These are phyloP conservation scores for Halesus radiatus DNA, from an alignment of 1,140 invertebrate genomes.

Conservation along the genomic window DNA sequence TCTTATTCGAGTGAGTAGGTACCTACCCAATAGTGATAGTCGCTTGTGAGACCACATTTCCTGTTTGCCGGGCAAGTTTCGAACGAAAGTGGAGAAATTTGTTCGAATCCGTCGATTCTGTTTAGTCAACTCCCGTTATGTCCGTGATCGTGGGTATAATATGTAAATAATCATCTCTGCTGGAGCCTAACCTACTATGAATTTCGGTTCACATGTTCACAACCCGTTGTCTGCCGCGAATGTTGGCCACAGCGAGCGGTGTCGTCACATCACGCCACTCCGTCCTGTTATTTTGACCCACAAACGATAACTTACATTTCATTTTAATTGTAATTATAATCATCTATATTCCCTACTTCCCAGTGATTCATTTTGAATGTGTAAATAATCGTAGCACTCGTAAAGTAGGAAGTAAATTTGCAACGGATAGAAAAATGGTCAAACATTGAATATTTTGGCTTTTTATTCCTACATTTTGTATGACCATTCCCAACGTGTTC, in stretches of 20 bases:
- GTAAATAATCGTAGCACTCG: no score
- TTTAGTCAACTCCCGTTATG: slow-evolving; percentile 6
- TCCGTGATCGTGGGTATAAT: background rate
- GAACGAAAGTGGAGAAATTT: slow-evolving; percentile 18
- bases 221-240: background rate
- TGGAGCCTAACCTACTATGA: background rate
- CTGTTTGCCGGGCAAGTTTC: slow-evolving; percentile 1
- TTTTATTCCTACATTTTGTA: no score
- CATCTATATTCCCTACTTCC: no score
- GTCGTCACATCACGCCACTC: background rate
- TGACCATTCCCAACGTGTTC: no score
- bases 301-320: background rate
- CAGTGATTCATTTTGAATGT: no score
- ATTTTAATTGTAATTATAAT: no score
- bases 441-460: no score
- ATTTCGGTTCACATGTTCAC: slow-evolving; percentile 9
- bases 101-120: background rate
- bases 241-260: slow-evolving; percentile 3
- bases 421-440: no score
- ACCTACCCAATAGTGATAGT: no score
- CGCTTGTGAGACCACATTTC: no score
- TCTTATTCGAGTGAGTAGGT: no score
- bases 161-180: background rate
- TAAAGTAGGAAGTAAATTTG: no score
- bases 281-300: slow-evolving; percentile 1